Evolutionary conservation across 2,113 vertebrate species (phyloP), one percentile per base, ranked within the genome.

Genomic region (Ovis canadensis): DNA sequence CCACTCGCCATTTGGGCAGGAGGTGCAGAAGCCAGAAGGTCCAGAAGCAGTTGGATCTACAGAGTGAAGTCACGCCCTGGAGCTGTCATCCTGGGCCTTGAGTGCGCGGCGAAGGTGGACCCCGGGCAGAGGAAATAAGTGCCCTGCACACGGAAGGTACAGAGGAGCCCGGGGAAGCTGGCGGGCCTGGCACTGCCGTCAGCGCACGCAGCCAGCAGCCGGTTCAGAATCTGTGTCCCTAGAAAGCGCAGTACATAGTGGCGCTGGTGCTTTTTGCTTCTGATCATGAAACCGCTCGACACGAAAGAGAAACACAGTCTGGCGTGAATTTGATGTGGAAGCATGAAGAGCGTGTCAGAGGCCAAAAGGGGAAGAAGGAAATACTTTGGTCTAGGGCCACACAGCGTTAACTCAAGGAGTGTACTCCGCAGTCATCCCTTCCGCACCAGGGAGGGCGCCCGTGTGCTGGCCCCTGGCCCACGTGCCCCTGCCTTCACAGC

Each of bases 41-140:
- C n/a, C 14, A 23, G 17, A 17, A n/a, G 45, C 11, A 25, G 19
- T 4, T 48, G 0, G 29, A 0, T 16, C 48, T 29, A 5, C 2
- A 19, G 19, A 1, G 17, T 9, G 10, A 36, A 85, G 40, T 7
- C 55, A 25, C 19, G 2, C 25, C 15, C 36, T 16, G 29, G 4
- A 52, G 33, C 43, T 57, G 11, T 85, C 62, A 4, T 8, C 78
- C 78, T 81, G 48, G 17, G 31, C 29, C 78, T 21, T 7, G 10
- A 52, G 78, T 33, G 48, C 3, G 0, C 0, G 12, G 45, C 1
- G 0, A 52, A 43, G 12, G 55, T 3, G 7, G 17, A 25, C 45
- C 45, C n/a, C 6, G 0, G 67, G n/a, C 27, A 7, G 16, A 83
- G 45, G 6, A 36, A 23, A 4, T 21, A 3, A 48, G 27, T 17